Conservation (phyloP, 2,113 vertebrate species). For the Delphinus delphis region DNA sequence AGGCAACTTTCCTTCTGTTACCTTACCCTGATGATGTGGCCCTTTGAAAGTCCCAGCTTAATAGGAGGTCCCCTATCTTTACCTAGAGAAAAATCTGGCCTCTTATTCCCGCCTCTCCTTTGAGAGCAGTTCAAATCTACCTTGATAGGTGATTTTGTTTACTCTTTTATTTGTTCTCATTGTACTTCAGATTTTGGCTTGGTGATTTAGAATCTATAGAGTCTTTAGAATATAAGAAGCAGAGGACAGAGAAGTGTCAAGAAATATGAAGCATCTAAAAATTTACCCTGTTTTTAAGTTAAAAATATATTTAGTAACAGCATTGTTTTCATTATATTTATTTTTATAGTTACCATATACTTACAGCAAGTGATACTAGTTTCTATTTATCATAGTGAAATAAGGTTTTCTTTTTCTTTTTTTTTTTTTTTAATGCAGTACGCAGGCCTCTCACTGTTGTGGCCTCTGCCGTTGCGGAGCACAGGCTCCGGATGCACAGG, state of each 20-base stretch:
- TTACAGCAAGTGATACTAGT: background rate
- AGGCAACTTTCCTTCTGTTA: background rate
- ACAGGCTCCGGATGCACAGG: too few relatives aligned
- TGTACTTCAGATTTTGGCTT: background rate
- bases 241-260: background rate
- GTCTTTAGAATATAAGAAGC: background rate
- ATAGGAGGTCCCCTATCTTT: background rate
- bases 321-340: background rate
- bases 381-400: background rate
- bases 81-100: background rate
- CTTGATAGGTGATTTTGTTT: background rate
- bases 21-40: background rate
- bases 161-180: background rate
- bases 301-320: background rate
- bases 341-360: conserved; percentile 25
- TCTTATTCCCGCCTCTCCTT: background rate
- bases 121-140: background rate
- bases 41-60: background rate
- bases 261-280: background rate
- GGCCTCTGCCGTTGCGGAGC: too few relatives aligned
- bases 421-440: background rate
- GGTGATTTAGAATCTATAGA: background rate
- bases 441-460: too few relatives aligned
- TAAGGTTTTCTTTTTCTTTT: background rate
- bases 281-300: background rate